Evolutionary conservation across 2,888 invertebrate genomes (phyloP), one percentile per base, ranked within the genome.

Genomic region (Andrena hattorfiana): DNA sequence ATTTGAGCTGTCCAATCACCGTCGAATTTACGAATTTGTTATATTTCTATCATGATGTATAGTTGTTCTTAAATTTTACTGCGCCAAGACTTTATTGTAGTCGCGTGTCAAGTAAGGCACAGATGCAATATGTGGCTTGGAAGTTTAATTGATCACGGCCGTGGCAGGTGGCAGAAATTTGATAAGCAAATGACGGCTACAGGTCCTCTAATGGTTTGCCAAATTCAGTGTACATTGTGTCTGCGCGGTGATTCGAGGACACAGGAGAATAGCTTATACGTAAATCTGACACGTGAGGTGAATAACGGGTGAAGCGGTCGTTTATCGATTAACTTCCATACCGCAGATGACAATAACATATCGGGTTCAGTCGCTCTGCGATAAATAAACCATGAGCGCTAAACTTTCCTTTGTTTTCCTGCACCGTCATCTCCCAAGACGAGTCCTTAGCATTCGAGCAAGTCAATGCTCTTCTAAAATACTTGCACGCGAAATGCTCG

Each of bases 191-290:
- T 49, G 23, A 42, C 20, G 10, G 51, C 32, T 35, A n/a, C 51
- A 60, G 28, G 76, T 35, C 51, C 49, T 32, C 59, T 63, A 82
- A 75, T 69, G 63, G 49, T 42, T 68, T 63, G 62, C 74, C 66
- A 72, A 84, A 84, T 78, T 82, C 77, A 60, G 68, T 72, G 42
- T 63, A 78, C 56, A 64, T 67, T 28, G 54, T 63, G 73, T 30
- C 77, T 75, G 75, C 79, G 75, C 75, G 59, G 70, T 82, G 51
- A 32, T 26, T 70, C 70, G 74, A 82, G 83, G 74, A 63, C 74
- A 59, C 20, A 26, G 64, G 42, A 66, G 77, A 77, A 77, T 54
- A 74, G 68, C 66, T 64, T 64, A 42, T 62, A 64, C 42, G 16
- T 42, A 42, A 59, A 42, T 64, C 23, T 51, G n/a, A 69, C 72